Conservation (phyloP, 2,888 invertebrate genomes). For the Xestoiulus laeticollis region DNA sequence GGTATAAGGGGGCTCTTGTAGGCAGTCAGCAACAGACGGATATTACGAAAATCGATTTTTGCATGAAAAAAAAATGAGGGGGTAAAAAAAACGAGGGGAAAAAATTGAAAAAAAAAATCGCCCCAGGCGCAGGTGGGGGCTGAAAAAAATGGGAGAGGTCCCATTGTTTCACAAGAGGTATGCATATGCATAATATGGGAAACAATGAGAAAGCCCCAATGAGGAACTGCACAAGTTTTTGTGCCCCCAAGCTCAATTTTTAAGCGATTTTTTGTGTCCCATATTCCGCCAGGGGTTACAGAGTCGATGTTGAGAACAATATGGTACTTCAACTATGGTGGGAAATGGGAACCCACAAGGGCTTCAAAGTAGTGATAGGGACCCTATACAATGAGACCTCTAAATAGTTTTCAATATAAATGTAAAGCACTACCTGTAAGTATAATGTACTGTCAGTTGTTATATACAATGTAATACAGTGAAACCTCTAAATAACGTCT, state of each 20-base stretch:
- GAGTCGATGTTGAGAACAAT: not conserved
- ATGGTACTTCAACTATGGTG: not conserved
- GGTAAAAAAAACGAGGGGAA: not conserved
- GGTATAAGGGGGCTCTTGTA: not conserved
- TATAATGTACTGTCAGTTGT: no score
- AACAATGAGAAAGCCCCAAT: not conserved
- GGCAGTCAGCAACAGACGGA: not conserved
- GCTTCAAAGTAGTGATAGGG: not conserved
- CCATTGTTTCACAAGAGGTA: slow-evolving; percentile 3
- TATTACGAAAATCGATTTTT: slow-evolving; percentile 1
- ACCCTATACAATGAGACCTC: no score
- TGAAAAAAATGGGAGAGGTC: not conserved
- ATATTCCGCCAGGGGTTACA: not conserved
- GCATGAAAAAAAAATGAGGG: not conserved
- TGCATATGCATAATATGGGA: slow-evolving; percentile 17
- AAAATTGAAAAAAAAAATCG: not conserved
- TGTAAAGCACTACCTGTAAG: no score
- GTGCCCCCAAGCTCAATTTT: not conserved
- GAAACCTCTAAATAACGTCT: no score
- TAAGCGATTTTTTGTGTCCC: not conserved
- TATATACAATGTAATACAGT: no score
- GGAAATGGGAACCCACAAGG: not conserved
- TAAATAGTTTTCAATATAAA: no score
- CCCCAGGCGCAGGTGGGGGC: slow-evolving; percentile 20
- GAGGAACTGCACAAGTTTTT: slow-evolving; percentile 1